A percentile compares a stretch with the other conserved stretches of the same genome.
These are phyloP conservation scores for Andrena minutula DNA, from an alignment of 2,888 invertebrate genomes.

Conservation along the genomic window DNA sequence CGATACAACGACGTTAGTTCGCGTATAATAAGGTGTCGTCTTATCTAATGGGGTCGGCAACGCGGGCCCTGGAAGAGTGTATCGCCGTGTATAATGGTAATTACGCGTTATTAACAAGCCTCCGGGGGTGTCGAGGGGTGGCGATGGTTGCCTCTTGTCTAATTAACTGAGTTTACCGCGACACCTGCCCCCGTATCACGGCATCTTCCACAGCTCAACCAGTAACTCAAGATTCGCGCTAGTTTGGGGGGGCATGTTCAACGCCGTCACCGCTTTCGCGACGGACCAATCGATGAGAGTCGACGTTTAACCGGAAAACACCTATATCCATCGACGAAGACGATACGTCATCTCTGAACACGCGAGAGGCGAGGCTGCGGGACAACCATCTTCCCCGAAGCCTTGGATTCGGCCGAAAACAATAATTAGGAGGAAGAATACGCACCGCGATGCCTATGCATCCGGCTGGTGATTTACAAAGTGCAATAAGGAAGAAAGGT, in stretches of 20 bases:
- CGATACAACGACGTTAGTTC: slow-evolving; percentile 72
- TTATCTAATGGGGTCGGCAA: slow-evolving; percentile 84
- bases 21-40: slow-evolving; percentile 85
- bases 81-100: slow-evolving; percentile 85
- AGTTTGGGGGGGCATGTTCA: slow-evolving; percentile 46
- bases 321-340: not conserved
- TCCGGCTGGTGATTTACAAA: not conserved
- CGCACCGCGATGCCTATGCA: not conserved
- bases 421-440: not conserved
- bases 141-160: slow-evolving; percentile 85
- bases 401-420: not conserved
- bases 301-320: not conserved
- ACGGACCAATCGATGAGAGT: slow-evolving; percentile 39
- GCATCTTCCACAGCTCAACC: slow-evolving; percentile 83
- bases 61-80: slow-evolving; percentile 82
- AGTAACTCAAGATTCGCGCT: slow-evolving; percentile 84
- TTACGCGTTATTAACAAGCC: slow-evolving; percentile 85
- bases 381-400: not conserved
- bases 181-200: slow-evolving; percentile 84
- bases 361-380: not conserved
- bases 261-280: slow-evolving; percentile 40
- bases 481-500: slow-evolving; percentile 3
- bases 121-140: slow-evolving; percentile 76
- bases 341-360: not conserved
- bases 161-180: slow-evolving; percentile 85